Evolutionary conservation across 92 coral and sea anemone species (phyloP).

Genomic region (Pocillopora meandrina): DNA sequence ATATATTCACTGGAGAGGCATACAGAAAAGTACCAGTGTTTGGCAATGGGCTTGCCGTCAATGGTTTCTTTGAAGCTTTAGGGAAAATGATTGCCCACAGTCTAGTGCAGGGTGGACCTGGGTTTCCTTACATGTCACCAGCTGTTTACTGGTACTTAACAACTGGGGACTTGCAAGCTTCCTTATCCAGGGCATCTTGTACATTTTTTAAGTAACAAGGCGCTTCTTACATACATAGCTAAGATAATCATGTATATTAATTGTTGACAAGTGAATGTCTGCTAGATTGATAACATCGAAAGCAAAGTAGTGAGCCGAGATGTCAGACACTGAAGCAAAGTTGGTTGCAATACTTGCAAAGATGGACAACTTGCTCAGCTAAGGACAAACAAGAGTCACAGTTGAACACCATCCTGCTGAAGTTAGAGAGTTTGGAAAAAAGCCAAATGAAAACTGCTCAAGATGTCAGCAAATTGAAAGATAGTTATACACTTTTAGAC

Average conservation of each 20-base stretch:
- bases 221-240: conserved; percentile 16
- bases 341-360: too few species aligned
- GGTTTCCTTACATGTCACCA: conserved; percentile 65
- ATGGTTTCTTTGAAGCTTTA: conserved; percentile 49
- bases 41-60: conserved; percentile 48
- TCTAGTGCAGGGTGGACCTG: conserved; percentile 61
- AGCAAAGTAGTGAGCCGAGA: conserved; percentile 23
- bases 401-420: too few species aligned
- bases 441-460: not conserved
- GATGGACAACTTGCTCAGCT: too few species aligned
- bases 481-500: not conserved
- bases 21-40: conserved; percentile 45
- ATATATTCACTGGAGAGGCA: conserved; percentile 36
- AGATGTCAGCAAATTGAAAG: not conserved
- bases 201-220: conserved; percentile 40
- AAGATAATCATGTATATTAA: too few species aligned
- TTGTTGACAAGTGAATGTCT: too few species aligned
- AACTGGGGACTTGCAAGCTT: conserved; percentile 49
- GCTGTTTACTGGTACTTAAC: conserved; percentile 44
- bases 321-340: too few species aligned
- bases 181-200: conserved; percentile 38
- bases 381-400: too few species aligned
- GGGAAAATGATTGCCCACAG: conserved; percentile 68
- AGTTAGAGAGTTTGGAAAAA: not conserved
- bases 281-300: conserved; percentile 4